These are phyloP conservation scores for Formica selysi DNA, from an alignment of 1,140 invertebrate genomes.

Conservation along the genomic window DNA sequence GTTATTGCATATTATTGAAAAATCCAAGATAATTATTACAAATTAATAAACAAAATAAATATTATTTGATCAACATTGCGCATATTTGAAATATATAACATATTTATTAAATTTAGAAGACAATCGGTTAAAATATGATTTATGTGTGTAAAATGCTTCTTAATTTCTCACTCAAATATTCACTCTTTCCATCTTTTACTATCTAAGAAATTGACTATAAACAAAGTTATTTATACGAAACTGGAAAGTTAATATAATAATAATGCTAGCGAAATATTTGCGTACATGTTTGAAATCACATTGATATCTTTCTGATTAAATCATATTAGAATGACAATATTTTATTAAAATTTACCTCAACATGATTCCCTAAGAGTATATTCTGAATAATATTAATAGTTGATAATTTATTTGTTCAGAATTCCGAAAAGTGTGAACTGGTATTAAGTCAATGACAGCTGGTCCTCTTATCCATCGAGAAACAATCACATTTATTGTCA, in stretches of 20 bases:
- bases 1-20: constrained; percentile 2
- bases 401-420: background rate
- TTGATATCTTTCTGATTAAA: background rate
- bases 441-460: constrained; percentile 1
- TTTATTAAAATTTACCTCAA: constrained; percentile 19
- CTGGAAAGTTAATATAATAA: background rate
- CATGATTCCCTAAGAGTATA: background rate
- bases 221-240: background rate
- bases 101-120: constrained; percentile 4
- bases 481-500: background rate
- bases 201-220: background rate
- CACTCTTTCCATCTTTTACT: background rate
- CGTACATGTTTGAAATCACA: background rate
- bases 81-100: background rate
- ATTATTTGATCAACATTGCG: background rate
- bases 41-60: background rate
- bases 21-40: constrained; percentile 5
- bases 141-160: background rate
- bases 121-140: background rate
- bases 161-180: background rate
- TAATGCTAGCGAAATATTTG: background rate
- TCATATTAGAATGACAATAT: background rate
- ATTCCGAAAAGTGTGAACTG: background rate
- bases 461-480: background rate
- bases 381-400: background rate